Evolutionary conservation across 1,140 invertebrate species (phyloP).

Genomic region (Leptinotarsa defecta): DNA sequence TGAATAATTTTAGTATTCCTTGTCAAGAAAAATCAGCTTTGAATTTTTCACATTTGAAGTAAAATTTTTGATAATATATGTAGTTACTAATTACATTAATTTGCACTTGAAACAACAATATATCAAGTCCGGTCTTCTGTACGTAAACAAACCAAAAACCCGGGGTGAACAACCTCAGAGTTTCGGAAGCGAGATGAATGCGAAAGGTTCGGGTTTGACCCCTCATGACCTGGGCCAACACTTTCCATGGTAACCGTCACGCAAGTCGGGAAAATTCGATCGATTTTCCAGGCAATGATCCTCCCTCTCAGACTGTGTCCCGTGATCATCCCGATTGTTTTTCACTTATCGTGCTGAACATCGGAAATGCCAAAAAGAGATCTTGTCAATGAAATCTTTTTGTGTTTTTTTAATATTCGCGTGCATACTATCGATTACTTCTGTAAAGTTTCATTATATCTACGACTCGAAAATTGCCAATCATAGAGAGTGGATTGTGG

Average conservation of each 20-base stretch:
- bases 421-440: too few species aligned
- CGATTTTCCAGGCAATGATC: conserved; percentile 46
- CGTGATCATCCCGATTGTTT: conserved; percentile 25
- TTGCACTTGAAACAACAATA: too few species aligned
- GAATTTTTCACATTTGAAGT: too few species aligned
- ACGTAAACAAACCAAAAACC: conserved; percentile 39
- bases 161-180: conserved; percentile 40
- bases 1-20: too few species aligned
- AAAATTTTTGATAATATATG: too few species aligned
- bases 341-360: conserved; percentile 22
- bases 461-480: too few species aligned
- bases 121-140: too few species aligned
- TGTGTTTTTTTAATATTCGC: background rate
- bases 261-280: conserved; percentile 53
- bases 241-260: conserved; percentile 58
- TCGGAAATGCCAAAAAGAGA: background rate
- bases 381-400: background rate
- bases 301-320: conserved; percentile 38
- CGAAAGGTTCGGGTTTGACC: conserved; percentile 57
- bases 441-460: too few species aligned
- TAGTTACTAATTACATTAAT: too few species aligned
- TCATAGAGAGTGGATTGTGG: too few species aligned
- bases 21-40: too few species aligned
- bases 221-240: conserved; percentile 56
- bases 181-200: conserved; percentile 41